Percentiles rank a stretch among this genome's conserved stretches.
Conservation (phyloP, 2,113 vertebrate genomes). For the Excalfactoria chinensis region DNA sequence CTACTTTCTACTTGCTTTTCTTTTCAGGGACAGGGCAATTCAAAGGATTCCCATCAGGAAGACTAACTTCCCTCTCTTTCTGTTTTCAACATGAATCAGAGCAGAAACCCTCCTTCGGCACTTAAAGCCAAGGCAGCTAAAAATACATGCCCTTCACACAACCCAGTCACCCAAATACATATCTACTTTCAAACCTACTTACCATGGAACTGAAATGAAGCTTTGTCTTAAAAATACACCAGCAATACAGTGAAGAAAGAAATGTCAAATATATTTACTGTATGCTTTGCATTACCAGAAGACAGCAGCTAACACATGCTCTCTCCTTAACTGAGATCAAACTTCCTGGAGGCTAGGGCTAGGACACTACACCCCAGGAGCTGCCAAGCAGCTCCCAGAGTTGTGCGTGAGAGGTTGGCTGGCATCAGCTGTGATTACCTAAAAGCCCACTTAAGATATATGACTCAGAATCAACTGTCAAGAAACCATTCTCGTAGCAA, state of each 20-base stretch:
- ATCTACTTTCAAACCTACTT: not conserved
- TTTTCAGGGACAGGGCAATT: not conserved
- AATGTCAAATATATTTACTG: not conserved
- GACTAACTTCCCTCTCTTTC: not conserved
- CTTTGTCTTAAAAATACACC: not conserved
- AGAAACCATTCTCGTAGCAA: not conserved
- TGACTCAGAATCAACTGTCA: not conserved
- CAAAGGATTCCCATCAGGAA: not conserved
- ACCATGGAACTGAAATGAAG: not conserved
- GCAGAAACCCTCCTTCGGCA: not conserved
- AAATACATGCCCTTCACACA: conserved; percentile 23
- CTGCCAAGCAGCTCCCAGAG: not conserved
- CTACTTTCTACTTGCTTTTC: not conserved
- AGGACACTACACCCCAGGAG: not conserved
- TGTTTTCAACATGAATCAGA: not conserved
- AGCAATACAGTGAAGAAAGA: not conserved
- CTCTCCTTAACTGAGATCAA: not conserved
- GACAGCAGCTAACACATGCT: not conserved
- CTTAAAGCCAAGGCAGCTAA: not conserved
- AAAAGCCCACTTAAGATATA: not conserved
- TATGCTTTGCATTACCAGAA: not conserved
- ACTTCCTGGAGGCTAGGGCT: not conserved
- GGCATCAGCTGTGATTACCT: not conserved
- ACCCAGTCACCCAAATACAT: not conserved
- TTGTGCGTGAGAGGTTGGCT: not conserved